Percentiles rank a stretch among this genome's conserved stretches.
phyloP scores from a whole-genome alignment of 2,888 invertebrate species.

The Psylliodes chrysocephalus region DNA sequence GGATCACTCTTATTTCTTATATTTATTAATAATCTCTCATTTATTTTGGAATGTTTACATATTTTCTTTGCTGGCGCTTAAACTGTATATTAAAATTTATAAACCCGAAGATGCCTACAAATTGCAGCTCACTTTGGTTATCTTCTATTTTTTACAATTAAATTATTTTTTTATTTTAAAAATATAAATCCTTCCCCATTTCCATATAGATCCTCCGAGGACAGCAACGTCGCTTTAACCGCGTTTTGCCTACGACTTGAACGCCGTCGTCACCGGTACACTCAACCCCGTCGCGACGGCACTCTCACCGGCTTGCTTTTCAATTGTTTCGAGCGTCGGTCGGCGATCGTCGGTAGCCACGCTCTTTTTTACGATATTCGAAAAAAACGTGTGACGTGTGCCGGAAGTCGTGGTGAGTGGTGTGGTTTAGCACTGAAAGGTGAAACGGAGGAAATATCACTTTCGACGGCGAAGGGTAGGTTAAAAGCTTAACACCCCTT shows the following conservation, averaged over 20 bases:
- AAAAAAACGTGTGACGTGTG: not conserved
- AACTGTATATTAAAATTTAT: no score
- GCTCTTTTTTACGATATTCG: not conserved
- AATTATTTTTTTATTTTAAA: no score
- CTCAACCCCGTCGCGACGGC: slow-evolving; percentile 7
- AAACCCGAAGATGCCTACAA: no score
- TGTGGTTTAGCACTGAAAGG: not conserved
- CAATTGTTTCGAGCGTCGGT: slow-evolving; percentile 5
- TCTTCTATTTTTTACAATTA: no score
- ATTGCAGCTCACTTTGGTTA: no score
- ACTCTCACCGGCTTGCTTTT: slow-evolving; percentile 13
- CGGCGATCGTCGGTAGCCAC: not conserved
- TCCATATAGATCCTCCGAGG: not conserved
- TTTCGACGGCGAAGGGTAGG: slow-evolving; percentile 1
- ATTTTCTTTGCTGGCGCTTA: no score
- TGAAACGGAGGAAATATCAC: not conserved
- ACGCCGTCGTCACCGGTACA: slow-evolving; percentile 10
- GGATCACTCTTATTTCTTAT: no score
- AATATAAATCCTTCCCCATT: no score
- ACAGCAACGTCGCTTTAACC: not conserved
- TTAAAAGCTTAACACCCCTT: no score
- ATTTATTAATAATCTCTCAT: no score
- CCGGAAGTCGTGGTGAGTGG: not conserved
- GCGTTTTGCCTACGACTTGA: no score
- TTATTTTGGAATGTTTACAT: no score